Evolutionary conservation across 2,888 invertebrate species (phyloP).

Genomic region (Macrophya annulata): DNA sequence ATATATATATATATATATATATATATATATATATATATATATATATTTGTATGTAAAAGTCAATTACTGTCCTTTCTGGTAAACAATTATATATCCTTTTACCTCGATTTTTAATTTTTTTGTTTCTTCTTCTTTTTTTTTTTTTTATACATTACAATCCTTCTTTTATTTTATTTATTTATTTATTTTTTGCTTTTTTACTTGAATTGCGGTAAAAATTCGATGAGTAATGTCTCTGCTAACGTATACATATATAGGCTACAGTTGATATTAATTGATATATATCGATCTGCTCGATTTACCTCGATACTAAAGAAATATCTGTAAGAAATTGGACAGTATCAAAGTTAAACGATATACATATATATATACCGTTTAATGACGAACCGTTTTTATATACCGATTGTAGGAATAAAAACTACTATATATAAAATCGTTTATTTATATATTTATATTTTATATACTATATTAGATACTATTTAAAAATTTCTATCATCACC

Average conservation of each 20-base stretch:
- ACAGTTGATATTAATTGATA: not conserved
- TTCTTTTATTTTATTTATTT: not conserved
- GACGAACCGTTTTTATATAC: not conserved
- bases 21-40: not conserved
- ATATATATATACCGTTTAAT: not conserved
- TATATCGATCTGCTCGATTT: constrained; percentile 30
- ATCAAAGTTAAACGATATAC: not conserved
- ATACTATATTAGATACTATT: no score
- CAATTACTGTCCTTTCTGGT: not conserved
- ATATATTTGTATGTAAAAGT: not conserved
- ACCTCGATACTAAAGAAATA: constrained; percentile 10
- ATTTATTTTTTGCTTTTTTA: not conserved
- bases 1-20: not conserved
- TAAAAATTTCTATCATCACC: no score
- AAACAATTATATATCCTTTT: not conserved
- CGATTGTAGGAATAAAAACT: not conserved
- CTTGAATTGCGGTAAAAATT: not conserved
- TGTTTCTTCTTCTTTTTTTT: not conserved
- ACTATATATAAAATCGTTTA: not conserved
- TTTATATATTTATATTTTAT: no score
- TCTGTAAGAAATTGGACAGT: not conserved
- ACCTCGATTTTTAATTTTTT: not conserved
- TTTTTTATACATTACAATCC: not conserved
- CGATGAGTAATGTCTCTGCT: not conserved
- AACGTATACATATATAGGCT: not conserved